phyloP scores from a whole-genome alignment of 2,113 vertebrate species.

The Ceratotherium simum region DNA sequence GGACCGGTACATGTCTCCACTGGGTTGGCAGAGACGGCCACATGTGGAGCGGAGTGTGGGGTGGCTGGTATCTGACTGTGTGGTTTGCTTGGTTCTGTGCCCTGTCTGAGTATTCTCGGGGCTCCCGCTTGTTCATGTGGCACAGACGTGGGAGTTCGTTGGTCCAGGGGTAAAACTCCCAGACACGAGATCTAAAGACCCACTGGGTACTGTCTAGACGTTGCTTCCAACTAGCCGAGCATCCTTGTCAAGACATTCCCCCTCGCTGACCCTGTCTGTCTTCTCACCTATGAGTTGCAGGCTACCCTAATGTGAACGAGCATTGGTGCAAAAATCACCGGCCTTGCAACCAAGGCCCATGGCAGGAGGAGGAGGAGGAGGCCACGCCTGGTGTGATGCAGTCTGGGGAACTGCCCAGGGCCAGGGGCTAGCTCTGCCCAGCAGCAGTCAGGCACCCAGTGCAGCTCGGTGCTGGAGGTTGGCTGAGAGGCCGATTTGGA shows the following conservation, averaged over 20 bases:
- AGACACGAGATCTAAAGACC: neutral
- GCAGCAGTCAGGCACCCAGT: neutral
- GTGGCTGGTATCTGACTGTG: neutral
- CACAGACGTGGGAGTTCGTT: neutral
- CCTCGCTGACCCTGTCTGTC: neutral
- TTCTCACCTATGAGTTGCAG: neutral
- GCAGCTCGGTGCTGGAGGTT: neutral
- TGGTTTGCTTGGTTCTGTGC: neutral
- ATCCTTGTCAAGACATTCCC: neutral
- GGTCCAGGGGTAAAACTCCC: neutral
- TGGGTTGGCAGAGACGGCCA: neutral
- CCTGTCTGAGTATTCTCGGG: fast-evolving
- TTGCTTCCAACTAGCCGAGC: neutral
- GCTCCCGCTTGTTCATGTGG: neutral
- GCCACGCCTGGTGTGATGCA: neutral
- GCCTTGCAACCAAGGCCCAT: neutral
- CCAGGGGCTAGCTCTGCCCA: neutral
- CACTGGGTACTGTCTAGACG: neutral
- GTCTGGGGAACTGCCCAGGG: neutral
- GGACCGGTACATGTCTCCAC: neutral
- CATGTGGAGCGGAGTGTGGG: neutral
- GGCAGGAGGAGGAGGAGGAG: neutral
- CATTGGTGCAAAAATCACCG: too few relatives aligned
- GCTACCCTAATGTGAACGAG: neutral
- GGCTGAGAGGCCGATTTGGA: neutral